phyloP scores from a whole-genome alignment of 2,797 vertebrate genomes.

The Geotrypetes seraphini region DNA sequence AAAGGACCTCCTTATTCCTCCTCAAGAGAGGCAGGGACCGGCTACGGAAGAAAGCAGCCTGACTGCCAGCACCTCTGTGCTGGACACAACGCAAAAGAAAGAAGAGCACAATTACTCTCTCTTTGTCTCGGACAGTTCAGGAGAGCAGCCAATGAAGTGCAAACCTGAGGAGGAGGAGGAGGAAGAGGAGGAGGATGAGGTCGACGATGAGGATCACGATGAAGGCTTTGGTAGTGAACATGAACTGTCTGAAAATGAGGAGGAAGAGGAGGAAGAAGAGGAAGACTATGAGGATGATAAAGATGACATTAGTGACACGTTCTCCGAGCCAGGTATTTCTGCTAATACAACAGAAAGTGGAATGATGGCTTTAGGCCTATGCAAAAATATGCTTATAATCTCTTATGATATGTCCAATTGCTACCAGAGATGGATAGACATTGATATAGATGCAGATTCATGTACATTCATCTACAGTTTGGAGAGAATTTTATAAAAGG shows the following conservation, averaged over 20 bases:
- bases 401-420: no score
- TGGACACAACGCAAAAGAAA: conserved; percentile 76
- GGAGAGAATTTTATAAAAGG: no score
- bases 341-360: no score
- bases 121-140: conserved; percentile 73
- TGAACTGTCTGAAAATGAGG: conserved; percentile 88
- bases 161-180: conserved; percentile 71
- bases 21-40: conserved; percentile 41
- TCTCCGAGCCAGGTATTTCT: conserved; percentile 87
- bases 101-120: conserved; percentile 98
- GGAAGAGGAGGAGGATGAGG: conserved; percentile 76
- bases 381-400: no score
- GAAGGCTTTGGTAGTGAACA: conserved; percentile 96
- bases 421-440: no score
- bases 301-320: conserved; percentile 87
- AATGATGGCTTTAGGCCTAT: no score
- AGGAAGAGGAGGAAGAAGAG: conserved; percentile 50
- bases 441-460: no score
- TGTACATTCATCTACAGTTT: no score
- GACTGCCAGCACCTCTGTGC: conserved; percentile 50
- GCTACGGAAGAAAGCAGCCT: conserved; percentile 47
- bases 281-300: conserved; percentile 72
- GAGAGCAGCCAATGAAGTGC: conserved; percentile 61
- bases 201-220: conserved; percentile 70
- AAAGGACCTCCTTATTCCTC: conserved; percentile 57